Evolutionary conservation across 2,797 vertebrate genomes (phyloP).

Genomic region (Betta splendens): DNA sequence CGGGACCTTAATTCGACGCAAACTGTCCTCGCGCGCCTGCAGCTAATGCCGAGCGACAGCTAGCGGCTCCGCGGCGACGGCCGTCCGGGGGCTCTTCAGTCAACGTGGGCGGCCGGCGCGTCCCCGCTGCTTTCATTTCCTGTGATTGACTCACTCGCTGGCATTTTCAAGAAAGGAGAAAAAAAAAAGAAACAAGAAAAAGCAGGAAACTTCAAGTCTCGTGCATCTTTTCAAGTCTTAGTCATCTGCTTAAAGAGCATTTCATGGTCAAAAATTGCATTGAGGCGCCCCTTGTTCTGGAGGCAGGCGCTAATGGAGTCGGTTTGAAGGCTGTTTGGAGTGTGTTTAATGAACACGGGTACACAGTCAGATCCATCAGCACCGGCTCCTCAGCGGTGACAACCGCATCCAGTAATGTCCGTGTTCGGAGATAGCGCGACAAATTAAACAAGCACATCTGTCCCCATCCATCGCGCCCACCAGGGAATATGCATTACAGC

Average conservation of each 20-base stretch:
- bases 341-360: constrained; percentile 79
- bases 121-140: constrained; percentile 69
- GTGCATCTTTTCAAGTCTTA: constrained; percentile 71
- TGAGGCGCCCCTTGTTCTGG: constrained; percentile 66
- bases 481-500: constrained; percentile 70
- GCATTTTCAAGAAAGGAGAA: constrained; percentile 56
- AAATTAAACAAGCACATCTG: constrained; percentile 79
- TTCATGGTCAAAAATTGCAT: constrained; percentile 72
- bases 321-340: constrained; percentile 78
- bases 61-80: constrained; percentile 33
- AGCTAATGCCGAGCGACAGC: constrained; percentile 55
- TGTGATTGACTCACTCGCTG: constrained; percentile 74
- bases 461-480: constrained; percentile 60
- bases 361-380: constrained; percentile 77
- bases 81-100: constrained; percentile 37
- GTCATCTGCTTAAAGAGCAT: constrained; percentile 73
- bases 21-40: constrained; percentile 41
- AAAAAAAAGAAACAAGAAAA: constrained; percentile 1
- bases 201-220: constrained; percentile 64
- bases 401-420: constrained; percentile 74
- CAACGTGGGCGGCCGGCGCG: constrained; percentile 33
- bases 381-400: constrained; percentile 69
- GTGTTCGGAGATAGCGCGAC: constrained; percentile 75
- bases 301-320: constrained; percentile 72
- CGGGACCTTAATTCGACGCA: constrained; percentile 32